Evolutionary conservation across 2,888 invertebrate species (phyloP), one percentile per base, ranked within the genome.

Genomic region (Leptinotarsa haldemani): DNA sequence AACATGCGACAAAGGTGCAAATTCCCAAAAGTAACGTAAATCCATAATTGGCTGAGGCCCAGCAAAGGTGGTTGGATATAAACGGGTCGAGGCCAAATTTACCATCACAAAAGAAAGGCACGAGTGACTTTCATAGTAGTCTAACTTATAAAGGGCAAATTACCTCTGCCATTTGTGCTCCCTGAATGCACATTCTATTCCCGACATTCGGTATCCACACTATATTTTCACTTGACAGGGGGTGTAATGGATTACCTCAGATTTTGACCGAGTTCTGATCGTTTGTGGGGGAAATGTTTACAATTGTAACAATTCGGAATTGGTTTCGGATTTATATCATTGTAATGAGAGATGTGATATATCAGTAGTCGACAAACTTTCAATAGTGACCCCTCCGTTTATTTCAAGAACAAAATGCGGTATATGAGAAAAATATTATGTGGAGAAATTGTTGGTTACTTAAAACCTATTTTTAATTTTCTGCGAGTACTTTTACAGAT

Each of bases 61-160:
- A 69, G 72, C 30, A 75, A 75, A 75, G 75, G 75, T 75, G 74
- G 70, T 48, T 70, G 56, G 61, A 30, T 30, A 52, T 25, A 69
- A 69, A 65, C 65, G 73, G 74, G 70, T 69, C 72, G 72, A 72
- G 66, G 69, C 47, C 66, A 50, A 1, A 69, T 53, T 74, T 77
- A 70, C 65, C 73, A 74, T 74, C 48, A 74, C 65, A 74, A 70
- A 63, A 73, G 74, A 73, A 66, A 71, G 77, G 77, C 77, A 77
- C 77, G 77, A 75, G 77, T 73, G 74, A 72, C 75, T 75, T 67
- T 70, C 73, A 71, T 73, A 67, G 76, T 74, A 69, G 66, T 71
- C 56, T 61, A 56, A 71, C 66, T 65, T 65, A 74, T 70, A 74
- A 71, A 74, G 77, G 71, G 69, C 70, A 75, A 75, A 77, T 75